Base-by-base conservation (phyloP, 2,888 invertebrate genomes). In the Rhyacophila evoluta region DNA sequence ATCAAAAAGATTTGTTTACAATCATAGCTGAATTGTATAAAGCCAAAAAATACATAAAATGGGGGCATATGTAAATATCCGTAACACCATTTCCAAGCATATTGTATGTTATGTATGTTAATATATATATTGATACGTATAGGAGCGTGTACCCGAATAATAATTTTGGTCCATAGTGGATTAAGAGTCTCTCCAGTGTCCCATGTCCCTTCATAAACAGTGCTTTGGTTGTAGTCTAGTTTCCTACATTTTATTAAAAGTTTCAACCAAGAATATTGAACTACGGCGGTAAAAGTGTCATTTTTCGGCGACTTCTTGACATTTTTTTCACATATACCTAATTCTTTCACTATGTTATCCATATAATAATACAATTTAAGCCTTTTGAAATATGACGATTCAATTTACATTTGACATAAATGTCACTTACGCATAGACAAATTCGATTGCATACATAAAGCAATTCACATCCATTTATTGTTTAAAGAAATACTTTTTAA, bases 321-420 rank as follows among this genome's bases (percentile, higher is more conserved):
- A 87, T 94, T 93, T 85, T 94, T 94, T 83, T 88, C 88, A 83
- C 92, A 93, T 85, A 95, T 91, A 82, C 92, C 92, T 84, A 95
- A 89, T 88, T 95, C 94, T 84, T 91, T 91, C 85, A 91, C 91
- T 84, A 95, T 89, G 85, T 88, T 87, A 86, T 94, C 93, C 94
- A 94, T 94, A 79, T 71, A 75, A 71, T 39, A 39, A 27, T 25
- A 19, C 29, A 36, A 72, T 72, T 72, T 25, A 72, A 37, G 33
- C 25, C 33, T 72, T 72, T 72, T 72, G 25, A 72, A 72, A 36
- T 36, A 55, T 55, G 55, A 69, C 69, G 69, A 69, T 69, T 55
- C 69, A 39, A 38, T 69, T 69, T 79, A 39, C 70, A 55, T 74
- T 55, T 73, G 72, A 79, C 76, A 79, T 12, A 33, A 79, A 70